Percentiles rank a stretch among this genome's conserved stretches.
Evolutionary conservation across 2,888 invertebrate genomes (phyloP).

Genomic region (Chalcis sispes): DNA sequence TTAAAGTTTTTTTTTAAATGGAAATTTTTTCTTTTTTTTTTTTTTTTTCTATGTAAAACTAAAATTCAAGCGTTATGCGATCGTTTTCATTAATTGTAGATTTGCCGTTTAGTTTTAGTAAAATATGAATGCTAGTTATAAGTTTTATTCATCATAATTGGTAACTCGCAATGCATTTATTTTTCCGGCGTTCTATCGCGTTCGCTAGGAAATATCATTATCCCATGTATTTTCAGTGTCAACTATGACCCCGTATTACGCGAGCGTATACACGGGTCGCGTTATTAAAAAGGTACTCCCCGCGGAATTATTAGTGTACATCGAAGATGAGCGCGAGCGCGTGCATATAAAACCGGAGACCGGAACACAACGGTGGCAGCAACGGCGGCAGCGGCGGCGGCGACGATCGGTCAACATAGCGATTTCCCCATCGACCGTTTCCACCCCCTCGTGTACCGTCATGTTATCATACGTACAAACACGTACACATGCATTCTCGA

Average conservation of each 20-base stretch:
- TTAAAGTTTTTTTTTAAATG: no score
- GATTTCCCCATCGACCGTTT: conserved; percentile 45
- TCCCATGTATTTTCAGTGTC: conserved; percentile 23
- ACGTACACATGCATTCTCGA: no score
- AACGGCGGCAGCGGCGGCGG: conserved; percentile 3
- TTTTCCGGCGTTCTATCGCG: no score
- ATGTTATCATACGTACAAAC: conserved; percentile 31
- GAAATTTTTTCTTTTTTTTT: no score
- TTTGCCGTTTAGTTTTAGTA: no score
- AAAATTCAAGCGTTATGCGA: no score
- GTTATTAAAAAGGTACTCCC: conserved; percentile 49
- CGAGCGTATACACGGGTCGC: neutral
- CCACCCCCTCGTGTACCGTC: conserved; percentile 43
- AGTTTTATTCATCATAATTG: no score
- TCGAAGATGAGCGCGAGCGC: conserved; percentile 45
- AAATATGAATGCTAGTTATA: no score
- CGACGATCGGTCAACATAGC: conserved; percentile 50
- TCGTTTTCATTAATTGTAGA: no score
- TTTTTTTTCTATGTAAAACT: no score
- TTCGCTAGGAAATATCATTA: conserved; percentile 25
- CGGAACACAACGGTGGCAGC: conserved; percentile 7
- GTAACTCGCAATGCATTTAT: no score
- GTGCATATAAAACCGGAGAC: conserved; percentile 48
- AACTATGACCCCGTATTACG: neutral
- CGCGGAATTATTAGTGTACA: conserved; percentile 53